A percentile compares a stretch with the other conserved stretches of the same genome.
Evolutionary conservation across 2,888 invertebrate genomes (phyloP).

Genomic region (Acheta domesticus): DNA sequence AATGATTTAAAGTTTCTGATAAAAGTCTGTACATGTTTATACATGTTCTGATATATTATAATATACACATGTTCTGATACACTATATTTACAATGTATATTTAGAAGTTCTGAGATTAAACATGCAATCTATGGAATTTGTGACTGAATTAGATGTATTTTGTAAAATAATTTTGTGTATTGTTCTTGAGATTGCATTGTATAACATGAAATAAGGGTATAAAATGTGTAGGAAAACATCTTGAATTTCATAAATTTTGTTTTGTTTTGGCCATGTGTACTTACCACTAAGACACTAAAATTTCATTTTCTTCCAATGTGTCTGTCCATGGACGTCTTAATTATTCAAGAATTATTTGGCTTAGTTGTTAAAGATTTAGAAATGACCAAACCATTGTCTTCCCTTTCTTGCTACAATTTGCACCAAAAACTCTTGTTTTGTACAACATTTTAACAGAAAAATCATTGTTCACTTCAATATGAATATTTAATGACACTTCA

Average conservation of each 20-base stretch:
- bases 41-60: too few relatives aligned
- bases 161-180: background rate
- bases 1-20: background rate
- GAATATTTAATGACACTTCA: too few relatives aligned
- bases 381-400: too few relatives aligned
- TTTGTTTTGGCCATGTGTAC: background rate
- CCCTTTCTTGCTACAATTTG: too few relatives aligned
- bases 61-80: too few relatives aligned
- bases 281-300: background rate
- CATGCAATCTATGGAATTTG: background rate
- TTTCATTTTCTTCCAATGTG: too few relatives aligned
- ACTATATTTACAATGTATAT: background rate
- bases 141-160: slow-evolving; percentile 18
- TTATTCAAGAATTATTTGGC: too few relatives aligned
- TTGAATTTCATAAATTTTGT: background rate
- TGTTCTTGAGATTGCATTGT: background rate
- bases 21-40: background rate
- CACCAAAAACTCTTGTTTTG: too few relatives aligned
- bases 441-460: too few relatives aligned
- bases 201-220: background rate
- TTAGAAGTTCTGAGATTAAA: background rate
- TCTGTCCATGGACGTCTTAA: too few relatives aligned
- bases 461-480: too few relatives aligned
- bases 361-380: too few relatives aligned
- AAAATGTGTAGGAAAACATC: background rate